Conservation (phyloP, 1,140 invertebrate species). For the Caerostris extrusa region DNA sequence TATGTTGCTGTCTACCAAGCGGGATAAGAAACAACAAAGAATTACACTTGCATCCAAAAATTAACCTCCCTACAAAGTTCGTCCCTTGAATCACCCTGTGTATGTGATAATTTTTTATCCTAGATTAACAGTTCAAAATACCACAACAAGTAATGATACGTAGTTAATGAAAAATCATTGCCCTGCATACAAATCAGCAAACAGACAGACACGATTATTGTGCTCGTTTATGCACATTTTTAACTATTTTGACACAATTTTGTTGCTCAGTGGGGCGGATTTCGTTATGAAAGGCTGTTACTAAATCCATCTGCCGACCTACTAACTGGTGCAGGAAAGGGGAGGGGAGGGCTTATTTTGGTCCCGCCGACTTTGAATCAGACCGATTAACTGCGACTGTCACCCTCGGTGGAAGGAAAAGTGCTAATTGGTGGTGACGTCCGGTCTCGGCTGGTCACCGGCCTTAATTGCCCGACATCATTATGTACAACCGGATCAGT, state of each 20-base stretch:
- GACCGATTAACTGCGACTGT: not conserved
- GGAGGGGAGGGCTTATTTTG: not conserved
- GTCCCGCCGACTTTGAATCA: not conserved
- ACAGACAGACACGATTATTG: not conserved
- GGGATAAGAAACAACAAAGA: too few species aligned
- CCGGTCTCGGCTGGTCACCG: not conserved
- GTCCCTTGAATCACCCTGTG: too few species aligned
- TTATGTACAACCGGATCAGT: not conserved
- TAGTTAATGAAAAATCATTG: too few species aligned
- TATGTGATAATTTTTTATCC: too few species aligned
- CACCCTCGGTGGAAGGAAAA: not conserved
- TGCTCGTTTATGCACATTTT: not conserved
- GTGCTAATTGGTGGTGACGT: not conserved
- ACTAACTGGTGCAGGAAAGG: not conserved
- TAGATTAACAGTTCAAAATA: too few species aligned
- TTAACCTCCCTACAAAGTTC: too few species aligned
- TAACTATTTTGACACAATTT: not conserved
- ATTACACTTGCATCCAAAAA: too few species aligned
- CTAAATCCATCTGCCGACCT: conserved; percentile 11
- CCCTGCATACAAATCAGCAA: too few species aligned
- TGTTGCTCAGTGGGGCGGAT: not conserved
- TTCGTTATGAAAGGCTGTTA: not conserved
- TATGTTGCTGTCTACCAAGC: too few species aligned
- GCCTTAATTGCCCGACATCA: not conserved
- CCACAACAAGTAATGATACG: too few species aligned